Evolutionary conservation across 2,113 vertebrate species (phyloP).

Genomic region (Pluvianellus socialis): DNA sequence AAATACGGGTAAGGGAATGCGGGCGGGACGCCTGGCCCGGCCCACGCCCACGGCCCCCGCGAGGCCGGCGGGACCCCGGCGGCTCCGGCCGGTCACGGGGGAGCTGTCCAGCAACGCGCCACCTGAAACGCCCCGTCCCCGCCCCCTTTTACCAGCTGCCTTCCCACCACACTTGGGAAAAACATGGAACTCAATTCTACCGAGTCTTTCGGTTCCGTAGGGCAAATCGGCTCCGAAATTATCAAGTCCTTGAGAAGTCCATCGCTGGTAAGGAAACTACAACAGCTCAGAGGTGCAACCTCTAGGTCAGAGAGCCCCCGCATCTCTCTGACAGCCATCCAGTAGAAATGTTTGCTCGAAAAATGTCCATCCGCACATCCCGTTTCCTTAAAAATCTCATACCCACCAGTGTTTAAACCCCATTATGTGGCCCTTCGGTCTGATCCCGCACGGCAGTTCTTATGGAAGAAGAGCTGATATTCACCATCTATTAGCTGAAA

Average conservation of each 20-base stretch:
- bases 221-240: not conserved
- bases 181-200: not conserved
- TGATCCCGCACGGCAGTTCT: not conserved
- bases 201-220: not conserved
- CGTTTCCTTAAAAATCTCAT: not conserved
- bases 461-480: not conserved
- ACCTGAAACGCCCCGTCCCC: not conserved
- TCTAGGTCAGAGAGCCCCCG: not conserved
- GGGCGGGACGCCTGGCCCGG: no score
- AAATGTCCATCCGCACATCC: not conserved
- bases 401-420: not conserved
- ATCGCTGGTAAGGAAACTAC: rapidly evolving
- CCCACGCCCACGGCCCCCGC: no score
- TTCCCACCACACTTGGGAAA: not conserved
- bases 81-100: not conserved
- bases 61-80: not conserved
- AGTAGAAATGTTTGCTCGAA: not conserved
- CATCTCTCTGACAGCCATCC: not conserved
- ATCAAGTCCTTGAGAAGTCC: not conserved
- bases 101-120: slow-evolving; percentile 34
- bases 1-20: not conserved
- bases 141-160: no score
- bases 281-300: not conserved
- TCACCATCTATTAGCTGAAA: not conserved
- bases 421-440: not conserved